Evolutionary conservation across 2,888 invertebrate genomes (phyloP).

Genomic region (Coenonympha glycerion): DNA sequence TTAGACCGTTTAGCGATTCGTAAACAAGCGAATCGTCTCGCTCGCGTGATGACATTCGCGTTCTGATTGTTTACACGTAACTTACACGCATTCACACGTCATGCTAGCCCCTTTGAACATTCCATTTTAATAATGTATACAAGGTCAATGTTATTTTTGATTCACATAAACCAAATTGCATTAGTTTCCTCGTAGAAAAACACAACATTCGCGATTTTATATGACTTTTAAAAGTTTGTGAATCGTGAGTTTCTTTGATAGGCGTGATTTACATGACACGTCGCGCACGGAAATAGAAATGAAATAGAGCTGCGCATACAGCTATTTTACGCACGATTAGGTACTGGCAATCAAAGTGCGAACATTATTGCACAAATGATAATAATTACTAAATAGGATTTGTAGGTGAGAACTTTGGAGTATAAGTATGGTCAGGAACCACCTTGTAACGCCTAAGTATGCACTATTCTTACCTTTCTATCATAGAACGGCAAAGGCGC

Average conservation of each 20-base stretch:
- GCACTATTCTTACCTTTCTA: too few species aligned
- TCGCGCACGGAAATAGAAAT: too few species aligned
- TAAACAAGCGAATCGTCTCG: neutral
- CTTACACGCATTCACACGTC: neutral
- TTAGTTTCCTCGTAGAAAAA: constrained; percentile 2
- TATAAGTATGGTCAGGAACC: too few species aligned
- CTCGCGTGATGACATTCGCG: constrained; percentile 10
- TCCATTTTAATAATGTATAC: constrained; percentile 8
- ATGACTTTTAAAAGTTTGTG: neutral
- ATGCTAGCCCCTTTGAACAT: constrained; percentile 7
- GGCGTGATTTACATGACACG: too few species aligned
- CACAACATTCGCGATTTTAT: neutral
- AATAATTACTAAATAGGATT: too few species aligned
- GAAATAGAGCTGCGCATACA: too few species aligned
- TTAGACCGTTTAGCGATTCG: neutral
- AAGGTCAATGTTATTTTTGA: constrained; percentile 21
- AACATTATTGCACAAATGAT: too few species aligned
- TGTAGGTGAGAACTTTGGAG: too few species aligned
- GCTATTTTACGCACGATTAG: too few species aligned
- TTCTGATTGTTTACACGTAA: constrained; percentile 1
- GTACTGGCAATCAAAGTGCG: too few species aligned
- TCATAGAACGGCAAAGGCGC: too few species aligned
- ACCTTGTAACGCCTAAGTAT: too few species aligned
- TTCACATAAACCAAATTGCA: constrained; percentile 5
- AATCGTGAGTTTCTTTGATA: neutral